A percentile compares a stretch with the other conserved stretches of the same genome.
Evolutionary conservation across 2,888 invertebrate species (phyloP).

Genomic region (Callinectes sapidus): DNA sequence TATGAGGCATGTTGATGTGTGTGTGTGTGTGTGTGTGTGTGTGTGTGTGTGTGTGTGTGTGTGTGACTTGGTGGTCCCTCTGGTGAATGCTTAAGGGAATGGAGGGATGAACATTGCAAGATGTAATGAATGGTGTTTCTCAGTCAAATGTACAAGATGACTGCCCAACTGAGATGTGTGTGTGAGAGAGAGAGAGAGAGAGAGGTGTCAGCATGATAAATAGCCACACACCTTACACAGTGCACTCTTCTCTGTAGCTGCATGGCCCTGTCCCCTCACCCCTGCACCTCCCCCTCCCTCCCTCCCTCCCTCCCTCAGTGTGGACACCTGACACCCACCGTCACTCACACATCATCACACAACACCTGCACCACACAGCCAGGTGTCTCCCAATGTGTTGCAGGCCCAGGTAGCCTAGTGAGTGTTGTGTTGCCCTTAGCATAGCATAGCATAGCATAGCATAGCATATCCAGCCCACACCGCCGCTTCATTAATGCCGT

Average conservation of each 20-base stretch:
- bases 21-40: not conserved
- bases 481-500: not conserved
- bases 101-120: too few species aligned
- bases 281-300: not conserved
- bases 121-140: too few species aligned
- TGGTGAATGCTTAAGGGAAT: not conserved
- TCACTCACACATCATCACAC: not conserved
- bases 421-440: not conserved
- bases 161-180: too few species aligned
- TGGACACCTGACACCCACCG: not conserved
- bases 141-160: too few species aligned
- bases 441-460: too few species aligned
- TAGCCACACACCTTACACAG: not conserved
- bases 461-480: not conserved
- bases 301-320: not conserved
- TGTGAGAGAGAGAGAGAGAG: not conserved
- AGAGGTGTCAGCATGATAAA: not conserved
- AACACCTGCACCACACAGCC: not conserved
- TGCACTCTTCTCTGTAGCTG: not conserved
- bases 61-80: not conserved
- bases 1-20: not conserved
- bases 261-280: not conserved
- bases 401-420: not conserved
- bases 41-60: too few species aligned
- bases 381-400: not conserved